Evolutionary conservation across 2,888 invertebrate species (phyloP).

Genomic region (Deroplatys truncata): DNA sequence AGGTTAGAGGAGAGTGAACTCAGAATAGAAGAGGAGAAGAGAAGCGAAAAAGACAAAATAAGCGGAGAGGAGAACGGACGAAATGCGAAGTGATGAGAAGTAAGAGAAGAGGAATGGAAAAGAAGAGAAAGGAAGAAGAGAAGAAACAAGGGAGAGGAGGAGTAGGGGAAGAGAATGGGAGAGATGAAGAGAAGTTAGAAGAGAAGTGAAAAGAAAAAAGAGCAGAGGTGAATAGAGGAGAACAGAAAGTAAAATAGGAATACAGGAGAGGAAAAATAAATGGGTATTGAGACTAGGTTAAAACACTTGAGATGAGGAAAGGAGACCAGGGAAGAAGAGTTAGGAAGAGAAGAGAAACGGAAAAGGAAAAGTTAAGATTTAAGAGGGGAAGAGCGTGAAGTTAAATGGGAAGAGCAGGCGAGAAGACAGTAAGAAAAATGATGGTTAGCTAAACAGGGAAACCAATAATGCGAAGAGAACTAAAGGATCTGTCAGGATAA

Average conservation of each 20-base stretch:
- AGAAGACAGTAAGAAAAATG: too few species aligned
- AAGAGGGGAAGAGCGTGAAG: too few species aligned
- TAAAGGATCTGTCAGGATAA: too few species aligned
- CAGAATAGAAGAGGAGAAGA: too few species aligned
- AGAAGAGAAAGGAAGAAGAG: neutral
- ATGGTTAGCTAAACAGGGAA: too few species aligned
- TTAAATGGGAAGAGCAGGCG: neutral
- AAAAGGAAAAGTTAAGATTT: too few species aligned
- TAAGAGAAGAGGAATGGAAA: neutral
- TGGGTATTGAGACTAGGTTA: neutral
- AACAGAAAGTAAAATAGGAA: neutral
- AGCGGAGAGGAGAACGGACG: neutral
- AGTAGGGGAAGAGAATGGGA: too few species aligned
- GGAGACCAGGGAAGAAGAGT: too few species aligned
- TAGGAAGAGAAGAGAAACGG: neutral
- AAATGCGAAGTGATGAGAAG: neutral
- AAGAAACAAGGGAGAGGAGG: neutral
- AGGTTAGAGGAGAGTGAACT: neutral
- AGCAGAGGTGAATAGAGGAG: neutral
- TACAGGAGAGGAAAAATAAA: neutral
- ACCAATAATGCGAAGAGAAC: too few species aligned
- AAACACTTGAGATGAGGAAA: neutral
- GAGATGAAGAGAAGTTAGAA: neutral
- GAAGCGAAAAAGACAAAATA: too few species aligned
- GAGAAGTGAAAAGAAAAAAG: neutral